A percentile compares a stretch with the other conserved stretches of the same genome.
Conservation (phyloP, 1,140 invertebrate species). For the Coenobita brevimanus region DNA sequence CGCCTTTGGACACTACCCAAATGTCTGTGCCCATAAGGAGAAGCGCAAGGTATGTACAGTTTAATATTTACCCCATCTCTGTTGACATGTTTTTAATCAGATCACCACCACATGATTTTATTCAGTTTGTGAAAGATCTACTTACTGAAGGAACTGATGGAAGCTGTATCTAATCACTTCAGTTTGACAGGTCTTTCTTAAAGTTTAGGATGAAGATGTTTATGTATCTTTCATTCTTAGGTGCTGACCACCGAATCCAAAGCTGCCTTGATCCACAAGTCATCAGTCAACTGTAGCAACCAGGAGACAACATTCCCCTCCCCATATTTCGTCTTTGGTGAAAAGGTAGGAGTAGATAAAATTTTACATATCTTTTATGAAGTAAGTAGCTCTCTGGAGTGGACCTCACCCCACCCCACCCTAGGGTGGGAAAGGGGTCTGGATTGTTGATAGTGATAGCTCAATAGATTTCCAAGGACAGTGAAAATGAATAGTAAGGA, state of each 20-base stretch:
- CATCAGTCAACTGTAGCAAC: conserved; percentile 95
- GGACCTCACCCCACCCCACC: too few species aligned
- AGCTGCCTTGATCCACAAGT: conserved; percentile 95
- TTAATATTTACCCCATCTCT: too few species aligned
- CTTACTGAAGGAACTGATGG: not conserved
- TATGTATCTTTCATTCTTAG: conserved; percentile 71
- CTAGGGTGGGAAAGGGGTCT: too few species aligned
- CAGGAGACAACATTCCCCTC: conserved; percentile 89
- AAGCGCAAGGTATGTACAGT: conserved; percentile 90
- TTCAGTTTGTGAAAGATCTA: not conserved
- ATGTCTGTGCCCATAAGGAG: conserved; percentile 96
- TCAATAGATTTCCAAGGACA: too few species aligned
- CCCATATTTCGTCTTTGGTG: conserved; percentile 97
- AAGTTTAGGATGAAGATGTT: not conserved
- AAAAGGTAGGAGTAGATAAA: conserved; percentile 84
- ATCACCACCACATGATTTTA: not conserved
- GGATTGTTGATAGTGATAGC: too few species aligned
- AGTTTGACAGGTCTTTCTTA: not conserved
- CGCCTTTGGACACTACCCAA: conserved; percentile 94
- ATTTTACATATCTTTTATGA: too few species aligned
- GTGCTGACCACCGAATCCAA: conserved; percentile 96
- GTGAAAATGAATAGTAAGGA: too few species aligned
- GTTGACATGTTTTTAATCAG: too few species aligned
- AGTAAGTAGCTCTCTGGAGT: too few species aligned
- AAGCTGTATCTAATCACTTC: not conserved